These are phyloP conservation scores for cattle (Bos taurus) DNA, from an alignment of 2,113 vertebrate genomes.

Conservation along the genomic window ARS-UCD2.0 NC_037344.1:44613001-44613500, in stretches of 20 bases:
- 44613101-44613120: not conserved
- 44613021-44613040: not conserved
- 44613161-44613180: fast-evolving
- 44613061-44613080: not conserved
- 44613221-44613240: not conserved
- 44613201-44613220: not conserved
- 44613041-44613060: not conserved
- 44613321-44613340: fast-evolving
- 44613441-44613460: not conserved
- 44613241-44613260: fast-evolving
- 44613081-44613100: not conserved
- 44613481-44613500: not conserved
- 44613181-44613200: not conserved
- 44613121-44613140: not conserved
- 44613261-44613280: fast-evolving
- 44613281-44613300: not conserved
- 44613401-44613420: not conserved
- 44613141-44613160: too few species aligned
- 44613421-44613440: not conserved
- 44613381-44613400: not conserved
- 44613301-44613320: not conserved
- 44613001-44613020: not conserved
- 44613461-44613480: not conserved
- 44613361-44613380: not conserved
- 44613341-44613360: not conserved